Evolutionary conservation across 2,113 vertebrate genomes (phyloP).

Genomic region (Melanerpes aurifrons): DNA sequence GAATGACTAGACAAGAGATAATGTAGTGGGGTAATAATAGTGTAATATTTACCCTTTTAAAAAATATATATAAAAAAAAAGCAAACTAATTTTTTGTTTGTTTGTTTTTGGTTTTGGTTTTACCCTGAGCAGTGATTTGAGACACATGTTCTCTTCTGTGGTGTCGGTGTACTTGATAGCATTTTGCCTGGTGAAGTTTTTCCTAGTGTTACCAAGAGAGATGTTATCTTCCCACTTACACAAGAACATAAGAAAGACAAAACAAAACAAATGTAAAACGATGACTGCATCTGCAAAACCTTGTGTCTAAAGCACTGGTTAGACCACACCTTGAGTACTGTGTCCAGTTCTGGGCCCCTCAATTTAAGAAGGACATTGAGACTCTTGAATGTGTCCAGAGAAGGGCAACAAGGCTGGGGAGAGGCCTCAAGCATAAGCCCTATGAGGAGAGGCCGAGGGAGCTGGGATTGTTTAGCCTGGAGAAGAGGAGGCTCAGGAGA

Average conservation of each 20-base stretch:
- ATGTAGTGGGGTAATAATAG: neutral
- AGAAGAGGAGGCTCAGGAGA: too few relatives aligned
- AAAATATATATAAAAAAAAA: neutral
- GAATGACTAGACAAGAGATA: neutral
- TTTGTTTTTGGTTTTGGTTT: too few relatives aligned
- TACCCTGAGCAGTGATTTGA: neutral
- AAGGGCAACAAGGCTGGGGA: too few relatives aligned
- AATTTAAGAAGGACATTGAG: too few relatives aligned
- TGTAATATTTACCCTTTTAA: neutral
- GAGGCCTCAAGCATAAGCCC: too few relatives aligned
- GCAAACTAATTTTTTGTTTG: neutral
- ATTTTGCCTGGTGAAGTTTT: constrained; percentile 2
- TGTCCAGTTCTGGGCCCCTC: too few relatives aligned
- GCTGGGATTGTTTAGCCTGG: too few relatives aligned
- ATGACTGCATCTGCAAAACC: neutral
- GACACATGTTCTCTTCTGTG: neutral
- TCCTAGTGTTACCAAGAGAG: neutral
- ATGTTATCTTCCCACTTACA: neutral
- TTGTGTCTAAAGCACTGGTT: neutral
- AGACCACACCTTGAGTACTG: too few relatives aligned
- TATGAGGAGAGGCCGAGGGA: too few relatives aligned
- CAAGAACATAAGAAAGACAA: neutral
- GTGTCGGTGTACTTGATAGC: neutral
- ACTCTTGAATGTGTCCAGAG: too few relatives aligned
- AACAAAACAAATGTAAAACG: neutral